Conservation (phyloP, 2,797 vertebrate genomes). For the Phyllotis vaccarum region DNA sequence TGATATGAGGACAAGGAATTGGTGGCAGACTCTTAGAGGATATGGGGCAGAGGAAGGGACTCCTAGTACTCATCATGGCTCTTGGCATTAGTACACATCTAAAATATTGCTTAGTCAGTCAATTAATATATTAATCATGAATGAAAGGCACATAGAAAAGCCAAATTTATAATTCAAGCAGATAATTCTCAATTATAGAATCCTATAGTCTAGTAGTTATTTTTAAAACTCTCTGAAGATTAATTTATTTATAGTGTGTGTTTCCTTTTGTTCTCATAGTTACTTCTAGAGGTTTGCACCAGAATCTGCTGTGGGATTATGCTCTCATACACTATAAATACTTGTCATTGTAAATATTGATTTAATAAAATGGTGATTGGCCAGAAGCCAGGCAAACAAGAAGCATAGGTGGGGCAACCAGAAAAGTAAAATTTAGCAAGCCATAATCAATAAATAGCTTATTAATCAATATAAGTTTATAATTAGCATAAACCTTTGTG, state of each 20-base stretch:
- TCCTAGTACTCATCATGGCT: neutral
- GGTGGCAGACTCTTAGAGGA: neutral
- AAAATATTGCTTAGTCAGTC: neutral
- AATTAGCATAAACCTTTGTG: too few species aligned
- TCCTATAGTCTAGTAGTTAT: neutral
- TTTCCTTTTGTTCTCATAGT: neutral
- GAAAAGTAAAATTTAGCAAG: too few species aligned
- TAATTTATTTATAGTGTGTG: neutral
- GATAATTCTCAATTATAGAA: constrained; percentile 22
- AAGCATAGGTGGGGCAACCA: too few species aligned
- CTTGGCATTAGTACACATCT: neutral
- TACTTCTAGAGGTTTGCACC: neutral
- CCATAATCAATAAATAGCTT: too few species aligned
- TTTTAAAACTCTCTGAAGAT: neutral
- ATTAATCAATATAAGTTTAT: too few species aligned
- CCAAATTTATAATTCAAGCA: neutral
- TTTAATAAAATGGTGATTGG: too few species aligned
- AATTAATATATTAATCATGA: neutral
- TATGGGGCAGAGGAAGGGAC: neutral
- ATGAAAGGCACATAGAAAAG: constrained; percentile 6
- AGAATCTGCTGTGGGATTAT: too few species aligned
- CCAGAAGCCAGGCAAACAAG: too few species aligned
- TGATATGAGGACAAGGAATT: neutral
- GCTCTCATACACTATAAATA: too few species aligned
- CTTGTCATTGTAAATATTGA: too few species aligned